Conservation (phyloP, 2,797 vertebrate species). For the Dryobates pubescens region DNA sequence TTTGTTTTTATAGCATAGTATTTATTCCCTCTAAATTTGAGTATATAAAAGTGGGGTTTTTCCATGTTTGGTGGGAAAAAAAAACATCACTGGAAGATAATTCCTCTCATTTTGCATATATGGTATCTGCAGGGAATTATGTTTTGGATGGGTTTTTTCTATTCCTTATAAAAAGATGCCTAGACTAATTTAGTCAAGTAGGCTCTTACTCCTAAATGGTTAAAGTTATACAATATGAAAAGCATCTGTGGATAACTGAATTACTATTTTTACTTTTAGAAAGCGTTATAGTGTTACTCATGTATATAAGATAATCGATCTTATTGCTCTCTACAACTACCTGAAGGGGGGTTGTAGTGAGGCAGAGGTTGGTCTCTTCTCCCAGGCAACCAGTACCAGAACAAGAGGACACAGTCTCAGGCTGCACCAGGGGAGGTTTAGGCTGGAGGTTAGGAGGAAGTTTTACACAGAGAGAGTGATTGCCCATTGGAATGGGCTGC, state of each 20-base stretch:
- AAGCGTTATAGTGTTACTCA: not conserved
- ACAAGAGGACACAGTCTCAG: too few species aligned
- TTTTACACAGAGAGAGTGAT: too few species aligned
- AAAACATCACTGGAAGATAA: not conserved
- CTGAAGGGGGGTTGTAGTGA: too few species aligned
- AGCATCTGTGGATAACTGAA: not conserved
- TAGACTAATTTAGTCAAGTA: not conserved
- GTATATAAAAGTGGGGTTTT: not conserved
- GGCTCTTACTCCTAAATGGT: not conserved
- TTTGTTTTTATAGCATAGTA: not conserved
- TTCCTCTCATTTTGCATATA: not conserved
- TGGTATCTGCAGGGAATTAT: not conserved
- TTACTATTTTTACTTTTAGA: not conserved
- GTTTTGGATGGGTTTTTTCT: not conserved
- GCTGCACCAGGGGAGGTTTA: too few species aligned
- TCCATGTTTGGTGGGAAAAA: not conserved
- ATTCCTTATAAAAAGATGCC: not conserved
- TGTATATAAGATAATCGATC: not conserved
- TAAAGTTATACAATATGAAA: not conserved
- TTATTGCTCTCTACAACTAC: too few species aligned
- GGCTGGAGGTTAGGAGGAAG: too few species aligned
- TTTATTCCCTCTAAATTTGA: not conserved
- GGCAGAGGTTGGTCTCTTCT: too few species aligned
- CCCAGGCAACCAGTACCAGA: too few species aligned
- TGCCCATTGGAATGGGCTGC: too few species aligned